Conservation (phyloP, 2,888 invertebrate genomes). For the Troilus luridus region DNA sequence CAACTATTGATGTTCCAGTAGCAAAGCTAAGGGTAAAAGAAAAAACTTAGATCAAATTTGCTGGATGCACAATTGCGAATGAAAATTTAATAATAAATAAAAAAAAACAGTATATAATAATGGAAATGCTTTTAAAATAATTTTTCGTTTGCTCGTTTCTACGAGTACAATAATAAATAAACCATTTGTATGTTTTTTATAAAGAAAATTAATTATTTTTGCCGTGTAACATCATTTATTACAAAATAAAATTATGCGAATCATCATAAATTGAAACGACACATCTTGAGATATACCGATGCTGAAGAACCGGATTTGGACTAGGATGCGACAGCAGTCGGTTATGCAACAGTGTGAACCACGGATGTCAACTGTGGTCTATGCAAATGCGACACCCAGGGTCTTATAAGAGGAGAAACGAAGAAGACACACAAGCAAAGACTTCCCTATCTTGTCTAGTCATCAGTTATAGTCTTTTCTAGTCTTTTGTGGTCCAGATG, state of each 20-base stretch:
- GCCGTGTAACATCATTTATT: background rate
- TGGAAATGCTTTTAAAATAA: too few species aligned
- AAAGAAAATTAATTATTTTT: too few species aligned
- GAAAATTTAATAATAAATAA: too few species aligned
- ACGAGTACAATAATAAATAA: too few species aligned
- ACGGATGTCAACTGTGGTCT: background rate
- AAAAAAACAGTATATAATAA: too few species aligned
- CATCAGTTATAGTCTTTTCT: background rate
- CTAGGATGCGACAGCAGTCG: background rate
- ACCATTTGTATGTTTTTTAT: background rate
- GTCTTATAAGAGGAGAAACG: background rate
- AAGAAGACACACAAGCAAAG: conserved; percentile 24
- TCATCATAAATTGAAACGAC: background rate
- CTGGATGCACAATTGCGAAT: too few species aligned
- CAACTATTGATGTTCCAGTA: too few species aligned
- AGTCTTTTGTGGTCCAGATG: background rate
- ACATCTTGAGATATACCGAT: background rate
- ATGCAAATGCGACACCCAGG: conserved; percentile 10
- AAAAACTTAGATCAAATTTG: too few species aligned
- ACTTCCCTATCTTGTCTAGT: background rate
- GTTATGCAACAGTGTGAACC: background rate
- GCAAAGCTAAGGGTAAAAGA: too few species aligned
- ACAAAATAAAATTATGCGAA: background rate
- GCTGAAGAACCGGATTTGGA: background rate
- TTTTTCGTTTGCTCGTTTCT: too few species aligned